Base-by-base conservation (phyloP, 2,113 vertebrate species). In the Tauraco erythrolophus region DNA sequence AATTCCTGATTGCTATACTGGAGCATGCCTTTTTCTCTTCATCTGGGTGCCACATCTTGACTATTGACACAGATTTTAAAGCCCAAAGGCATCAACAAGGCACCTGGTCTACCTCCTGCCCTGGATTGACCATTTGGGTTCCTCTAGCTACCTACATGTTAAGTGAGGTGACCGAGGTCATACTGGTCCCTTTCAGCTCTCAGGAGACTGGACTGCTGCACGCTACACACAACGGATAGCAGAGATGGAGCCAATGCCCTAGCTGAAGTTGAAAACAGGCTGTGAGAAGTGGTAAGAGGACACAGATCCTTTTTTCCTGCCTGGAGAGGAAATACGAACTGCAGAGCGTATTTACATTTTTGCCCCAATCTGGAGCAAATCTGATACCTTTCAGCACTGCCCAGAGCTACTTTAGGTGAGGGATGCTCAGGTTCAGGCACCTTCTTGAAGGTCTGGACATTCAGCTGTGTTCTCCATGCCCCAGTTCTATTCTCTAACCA, bases 161-260 rank as follows among this genome's bases (percentile, higher is more conserved):
- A 28, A 77, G n/a, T 13, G 12, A 53, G 18, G 37, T 64, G 57
- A 28, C 30, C 68, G 50, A 69, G 54, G 21, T 25, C 24, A 2
- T 5, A 27, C 8, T 12, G 19, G 79, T 14, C 69, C 18, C 41
- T 61, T 21, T 51, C 62, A 79, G 51, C 7, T 45, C 19, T 8
- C 58, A 43, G 48, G n/a, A 43, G 46, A 9, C 48, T 14, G 31
- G 31, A 9, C 45, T 72, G 14, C 30, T 66, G 18, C 37, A 35
- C 1, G 2, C 25, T 3, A 2, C 13, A 3, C 13, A 33, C 41
- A 46, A 13, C 2, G 23, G n/a, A 1, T 58, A 60, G 24, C 31
- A 70, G 27, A 41, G 27, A 21, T 3, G 30, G 60, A 66, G 50
- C 17, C 17, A 57, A 30, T 74, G 64, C 21, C 21, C 18, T 21